Conservation (phyloP, 1,140 invertebrate genomes). For the Pseudomyrmex pallidus region DNA sequence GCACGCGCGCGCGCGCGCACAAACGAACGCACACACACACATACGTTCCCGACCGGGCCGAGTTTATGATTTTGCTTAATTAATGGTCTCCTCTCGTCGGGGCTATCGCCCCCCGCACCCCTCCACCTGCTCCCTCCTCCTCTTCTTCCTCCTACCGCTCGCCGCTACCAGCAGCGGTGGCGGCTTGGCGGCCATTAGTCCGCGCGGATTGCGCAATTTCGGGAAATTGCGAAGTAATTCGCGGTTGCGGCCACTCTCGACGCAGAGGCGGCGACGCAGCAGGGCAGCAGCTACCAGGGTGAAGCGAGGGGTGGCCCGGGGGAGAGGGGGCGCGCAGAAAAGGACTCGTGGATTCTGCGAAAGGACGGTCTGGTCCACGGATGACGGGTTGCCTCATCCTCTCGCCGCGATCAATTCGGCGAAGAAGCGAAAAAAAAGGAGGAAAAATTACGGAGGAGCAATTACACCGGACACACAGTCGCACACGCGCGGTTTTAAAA, state of each 20-base stretch:
- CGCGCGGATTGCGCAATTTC: slow-evolving; percentile 78
- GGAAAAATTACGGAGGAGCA: not conserved
- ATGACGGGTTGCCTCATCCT: slow-evolving; percentile 5
- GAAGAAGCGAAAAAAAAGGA: slow-evolving; percentile 5
- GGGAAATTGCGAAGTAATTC: slow-evolving; percentile 79
- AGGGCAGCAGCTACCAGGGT: not conserved
- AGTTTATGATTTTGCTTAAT: slow-evolving; percentile 80
- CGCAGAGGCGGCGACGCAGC: slow-evolving; percentile 27
- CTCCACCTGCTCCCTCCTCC: not conserved
- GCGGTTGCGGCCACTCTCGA: slow-evolving; percentile 70
- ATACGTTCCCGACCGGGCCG: slow-evolving; percentile 47
- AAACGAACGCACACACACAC: slow-evolving; percentile 33
- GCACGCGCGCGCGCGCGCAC: slow-evolving; percentile 29
- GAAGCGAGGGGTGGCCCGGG: slow-evolving; percentile 39
- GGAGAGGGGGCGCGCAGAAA: slow-evolving; percentile 3
- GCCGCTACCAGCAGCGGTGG: slow-evolving; percentile 35
- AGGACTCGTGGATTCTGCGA: slow-evolving; percentile 58
- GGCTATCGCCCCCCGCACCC: slow-evolving; percentile 28
- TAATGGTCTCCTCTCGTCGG: slow-evolving; percentile 72
- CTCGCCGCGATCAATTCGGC: slow-evolving; percentile 40
- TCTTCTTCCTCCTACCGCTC: slow-evolving; percentile 35
- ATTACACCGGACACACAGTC: slow-evolving; percentile 15
- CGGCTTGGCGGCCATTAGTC: slow-evolving; percentile 73
- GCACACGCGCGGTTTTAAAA: not conserved
- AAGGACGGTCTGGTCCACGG: slow-evolving; percentile 44